Base-by-base conservation (phyloP, 2,113 vertebrate genomes). In the Scytalopus superciliaris region DNA sequence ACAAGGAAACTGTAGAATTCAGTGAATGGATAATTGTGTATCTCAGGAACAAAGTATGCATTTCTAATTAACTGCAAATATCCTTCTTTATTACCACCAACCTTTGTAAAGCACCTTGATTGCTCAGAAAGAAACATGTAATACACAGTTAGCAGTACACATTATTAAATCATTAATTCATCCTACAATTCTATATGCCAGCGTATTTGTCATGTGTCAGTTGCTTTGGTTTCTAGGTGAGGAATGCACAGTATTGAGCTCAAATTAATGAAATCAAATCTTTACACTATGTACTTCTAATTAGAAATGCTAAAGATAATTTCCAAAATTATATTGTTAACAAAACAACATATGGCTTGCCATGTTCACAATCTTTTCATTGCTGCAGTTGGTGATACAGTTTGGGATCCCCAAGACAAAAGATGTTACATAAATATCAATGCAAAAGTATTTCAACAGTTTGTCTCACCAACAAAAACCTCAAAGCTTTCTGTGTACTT, bases 401-500 rank as follows among this genome's bases (percentile, higher is more conserved):
- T 83, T 93, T 87, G 75, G 82, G 81, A 96, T 87, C 45, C 63
- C 78, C 70, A 69, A 82, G 93, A 95, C 87, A 89, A 93, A 96
- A 85, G 91, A 96, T 89, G 37, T 84, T 87, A 82, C 40, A 91
- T 82, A 95, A 95, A 89, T 91, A 89, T 45, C 66, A 96, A 12
- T 57, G 50, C 64, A 85, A 45, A 83, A 94, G 42, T 70, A 91
- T 72, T 91, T 85, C 63, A 88, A 47, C 63, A 62, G 49, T 90
- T 96, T 84, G 47, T 77, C 14, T 82, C 0, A 0, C 84, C 56
- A 78, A 47, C 33, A 75, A 81, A 95, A 95, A 23, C 56, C 68
- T 33, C 42, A 77, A 9, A 17, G 60, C 64, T 89, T 74, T 67
- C 86, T 93, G 74, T 57, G 53, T 64, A 62, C 57, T 96, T 91